A percentile compares a stretch with the other conserved stretches of the same genome.
Evolutionary conservation across 2,113 vertebrate species (phyloP).

Genomic region (Octodon degus): DNA sequence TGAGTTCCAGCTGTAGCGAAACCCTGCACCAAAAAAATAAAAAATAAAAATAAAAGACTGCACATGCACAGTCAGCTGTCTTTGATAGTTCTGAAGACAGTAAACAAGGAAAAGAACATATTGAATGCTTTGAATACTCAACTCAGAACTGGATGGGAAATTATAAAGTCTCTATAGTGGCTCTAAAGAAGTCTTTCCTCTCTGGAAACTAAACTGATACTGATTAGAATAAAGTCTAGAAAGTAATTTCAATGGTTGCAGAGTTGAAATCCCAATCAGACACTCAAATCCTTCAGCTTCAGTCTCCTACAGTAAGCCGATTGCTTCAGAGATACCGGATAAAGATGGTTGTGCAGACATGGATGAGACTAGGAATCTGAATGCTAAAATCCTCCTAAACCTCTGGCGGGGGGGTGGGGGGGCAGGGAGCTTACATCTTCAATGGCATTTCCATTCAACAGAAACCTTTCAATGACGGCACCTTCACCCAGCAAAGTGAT

Average conservation of each 20-base stretch:
- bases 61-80: constrained; percentile 1
- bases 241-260: not conserved
- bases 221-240: not conserved
- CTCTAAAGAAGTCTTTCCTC: not conserved
- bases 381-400: not conserved
- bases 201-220: not conserved
- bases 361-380: not conserved
- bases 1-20: no score
- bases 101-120: not conserved
- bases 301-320: constrained; percentile 13
- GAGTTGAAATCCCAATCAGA: constrained; percentile 11
- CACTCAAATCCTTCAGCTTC: not conserved
- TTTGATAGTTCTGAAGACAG: constrained; percentile 41
- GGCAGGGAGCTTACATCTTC: not conserved
- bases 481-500: not conserved
- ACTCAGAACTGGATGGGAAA: not conserved
- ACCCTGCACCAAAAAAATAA: no score
- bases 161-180: not conserved
- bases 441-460: not conserved
- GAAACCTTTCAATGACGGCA: not conserved
- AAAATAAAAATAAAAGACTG: no score
- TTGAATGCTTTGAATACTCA: not conserved
- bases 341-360: not conserved
- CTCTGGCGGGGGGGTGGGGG: not conserved
- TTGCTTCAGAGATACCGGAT: not conserved